Base-by-base conservation (phyloP, 2,797 vertebrate species). In the Rhinoraja longicauda region DNA sequence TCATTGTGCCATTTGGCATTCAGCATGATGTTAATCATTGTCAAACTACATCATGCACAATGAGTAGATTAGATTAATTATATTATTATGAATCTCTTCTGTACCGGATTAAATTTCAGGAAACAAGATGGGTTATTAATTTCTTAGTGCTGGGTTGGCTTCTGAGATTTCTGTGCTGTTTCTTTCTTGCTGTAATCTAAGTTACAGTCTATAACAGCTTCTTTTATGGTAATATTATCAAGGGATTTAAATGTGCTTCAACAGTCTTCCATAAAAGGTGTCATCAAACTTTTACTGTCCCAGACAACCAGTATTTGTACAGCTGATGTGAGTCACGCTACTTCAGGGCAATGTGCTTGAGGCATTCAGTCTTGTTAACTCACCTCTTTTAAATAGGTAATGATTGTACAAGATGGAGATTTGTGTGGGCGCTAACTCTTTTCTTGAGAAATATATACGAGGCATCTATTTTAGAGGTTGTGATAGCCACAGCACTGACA, bases 181-280 rank as follows among this genome's bases (percentile, higher is more conserved):
- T 2, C 53, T 59, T n/a, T 84, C 81, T 57, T 59, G 12, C 3
- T 84, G 57, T 59, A 45, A 39, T 81, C 39, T 9, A 53, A 84
- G 81, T 86, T 7, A 64, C 29, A 62, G 32, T 62, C 10, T 29
- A 19, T 64, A 17, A n/a, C 59, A n/a, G 10, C 57, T 86, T 15
- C 59, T n/a, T n/a, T 86, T 86, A 86, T 57, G 57, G 82, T 86
- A 86, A 86, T 7, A 26, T 86, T 59, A 86, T 73, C 7, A n/a
- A 62, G 82, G 59, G 32, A 29, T 86, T 84, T 84, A 84, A 59
- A 53, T 59, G 26, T 19, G 15, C 82, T 59, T 8, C 26, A 59
- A 1, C 82, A 86, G 32, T 88, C 59, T 88, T n/a, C 84, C 64
- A 32, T 64, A 64, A 64, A 88, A 88, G n/a, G 13, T 88, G 59